Conservation (phyloP, 2,888 invertebrate genomes). For the Scaptomyza cyrtandrae region DNA sequence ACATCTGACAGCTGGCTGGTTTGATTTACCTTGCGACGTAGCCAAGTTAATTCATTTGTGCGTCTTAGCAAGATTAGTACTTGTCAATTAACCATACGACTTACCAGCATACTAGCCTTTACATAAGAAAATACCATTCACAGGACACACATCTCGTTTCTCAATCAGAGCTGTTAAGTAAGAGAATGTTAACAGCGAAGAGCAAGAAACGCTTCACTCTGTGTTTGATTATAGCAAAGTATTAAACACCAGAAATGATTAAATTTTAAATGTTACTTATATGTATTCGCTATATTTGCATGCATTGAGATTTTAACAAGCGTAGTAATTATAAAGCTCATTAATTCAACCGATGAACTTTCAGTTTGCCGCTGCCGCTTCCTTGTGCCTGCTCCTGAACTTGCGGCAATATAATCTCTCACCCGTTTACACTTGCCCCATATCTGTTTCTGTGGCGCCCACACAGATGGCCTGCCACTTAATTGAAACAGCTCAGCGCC, state of each 20-base stretch:
- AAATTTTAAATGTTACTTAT: too few relatives aligned
- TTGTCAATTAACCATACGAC: too few relatives aligned
- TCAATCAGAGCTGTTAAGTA: not conserved
- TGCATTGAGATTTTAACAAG: conserved; percentile 5
- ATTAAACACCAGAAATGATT: not conserved
- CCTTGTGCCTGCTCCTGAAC: not conserved
- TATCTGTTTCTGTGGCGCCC: not conserved
- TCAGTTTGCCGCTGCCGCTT: not conserved
- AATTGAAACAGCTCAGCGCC: conserved; percentile 59
- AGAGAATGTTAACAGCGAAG: not conserved
- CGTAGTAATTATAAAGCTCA: conserved; percentile 32
- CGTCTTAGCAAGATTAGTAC: too few relatives aligned
- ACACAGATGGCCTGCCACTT: conserved; percentile 15
- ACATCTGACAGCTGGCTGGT: not conserved
- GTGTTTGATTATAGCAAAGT: too few relatives aligned
- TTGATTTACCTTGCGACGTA: not conserved
- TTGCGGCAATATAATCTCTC: conserved; percentile 1
- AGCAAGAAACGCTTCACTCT: too few relatives aligned
- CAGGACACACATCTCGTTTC: not conserved
- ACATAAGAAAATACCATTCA: not conserved
- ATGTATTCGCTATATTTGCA: not conserved
- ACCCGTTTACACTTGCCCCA: not conserved
- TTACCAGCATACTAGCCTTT: not conserved
- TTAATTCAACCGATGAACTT: conserved; percentile 20
- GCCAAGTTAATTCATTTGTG: not conserved